Evolutionary conservation across 2,888 invertebrate genomes (phyloP).

Genomic region (Eustalomyia histrio): DNA sequence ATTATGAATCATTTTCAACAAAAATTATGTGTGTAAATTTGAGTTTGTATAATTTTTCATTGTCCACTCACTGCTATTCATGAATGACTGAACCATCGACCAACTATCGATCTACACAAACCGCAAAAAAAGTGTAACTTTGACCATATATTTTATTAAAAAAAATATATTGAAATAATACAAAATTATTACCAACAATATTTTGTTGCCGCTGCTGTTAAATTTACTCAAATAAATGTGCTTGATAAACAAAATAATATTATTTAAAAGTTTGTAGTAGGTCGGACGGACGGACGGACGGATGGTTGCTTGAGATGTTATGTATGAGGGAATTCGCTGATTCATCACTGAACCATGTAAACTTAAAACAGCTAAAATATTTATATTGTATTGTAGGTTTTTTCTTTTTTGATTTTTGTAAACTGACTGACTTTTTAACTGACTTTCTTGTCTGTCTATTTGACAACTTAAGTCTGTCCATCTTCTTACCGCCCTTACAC

Average conservation of each 20-base stretch:
- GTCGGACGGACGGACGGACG: neutral
- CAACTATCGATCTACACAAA: slow-evolving; percentile 13
- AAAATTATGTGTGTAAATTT: neutral
- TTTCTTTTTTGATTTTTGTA: slow-evolving; percentile 18
- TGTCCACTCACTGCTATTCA: neutral
- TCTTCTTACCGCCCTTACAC: slow-evolving; percentile 23
- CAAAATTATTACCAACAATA: slow-evolving; percentile 22
- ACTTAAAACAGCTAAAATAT: neutral
- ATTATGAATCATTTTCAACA: slow-evolving; percentile 39
- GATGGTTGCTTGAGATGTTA: neutral
- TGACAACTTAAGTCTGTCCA: slow-evolving; percentile 28
- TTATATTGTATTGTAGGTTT: slow-evolving; percentile 41
- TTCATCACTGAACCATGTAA: slow-evolving; percentile 60
- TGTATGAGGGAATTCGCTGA: slow-evolving; percentile 56
- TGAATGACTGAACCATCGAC: neutral
- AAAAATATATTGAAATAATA: slow-evolving; percentile 41
- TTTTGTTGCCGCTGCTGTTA: neutral
- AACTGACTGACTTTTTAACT: neutral
- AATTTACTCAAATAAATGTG: slow-evolving; percentile 11
- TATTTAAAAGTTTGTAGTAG: slow-evolving; percentile 36
- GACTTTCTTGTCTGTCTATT: slow-evolving; percentile 20
- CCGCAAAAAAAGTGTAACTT: slow-evolving; percentile 28
- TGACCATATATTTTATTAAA: slow-evolving; percentile 50
- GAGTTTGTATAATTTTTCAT: slow-evolving; percentile 15
- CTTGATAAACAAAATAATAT: slow-evolving; percentile 35